phyloP scores from a whole-genome alignment of 2,888 invertebrate genomes.

The Drosophila histrio region DNA sequence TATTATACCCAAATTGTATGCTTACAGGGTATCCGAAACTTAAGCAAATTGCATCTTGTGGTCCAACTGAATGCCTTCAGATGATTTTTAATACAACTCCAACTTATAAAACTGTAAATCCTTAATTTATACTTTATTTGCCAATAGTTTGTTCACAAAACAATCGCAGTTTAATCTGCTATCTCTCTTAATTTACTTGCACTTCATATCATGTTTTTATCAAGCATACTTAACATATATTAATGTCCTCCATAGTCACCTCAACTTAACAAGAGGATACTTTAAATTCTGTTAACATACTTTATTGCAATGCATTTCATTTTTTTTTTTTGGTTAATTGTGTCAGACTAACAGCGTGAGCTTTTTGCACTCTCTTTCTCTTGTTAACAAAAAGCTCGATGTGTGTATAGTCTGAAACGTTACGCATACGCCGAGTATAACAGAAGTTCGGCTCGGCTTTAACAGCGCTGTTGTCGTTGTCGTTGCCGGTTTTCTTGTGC shows the following conservation, averaged over 20 bases:
- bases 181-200: too few relatives aligned
- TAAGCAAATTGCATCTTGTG: too few relatives aligned
- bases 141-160: too few relatives aligned
- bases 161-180: too few relatives aligned
- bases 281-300: not conserved
- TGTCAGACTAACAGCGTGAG: slow-evolving; percentile 23
- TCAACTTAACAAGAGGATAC: not conserved
- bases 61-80: too few relatives aligned
- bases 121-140: too few relatives aligned
- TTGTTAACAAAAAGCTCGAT: slow-evolving; percentile 29
- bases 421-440: slow-evolving; percentile 48
- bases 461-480: slow-evolving; percentile 23
- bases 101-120: too few relatives aligned
- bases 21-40: too few relatives aligned
- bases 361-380: slow-evolving; percentile 14
- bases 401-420: slow-evolving; percentile 29
- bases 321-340: slow-evolving; percentile 7
- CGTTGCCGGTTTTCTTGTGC: not conserved
- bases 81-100: too few relatives aligned
- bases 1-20: too few relatives aligned
- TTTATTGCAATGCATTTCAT: not conserved
- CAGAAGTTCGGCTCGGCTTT: slow-evolving; percentile 16
- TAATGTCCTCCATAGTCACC: not conserved
- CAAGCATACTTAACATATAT: not conserved
- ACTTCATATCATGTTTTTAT: too few relatives aligned